Percentiles rank a stretch among this genome's conserved stretches.
These are phyloP conservation scores for Saccopteryx leptura DNA, from an alignment of 2,113 vertebrate species.

Conservation along the genomic window DNA sequence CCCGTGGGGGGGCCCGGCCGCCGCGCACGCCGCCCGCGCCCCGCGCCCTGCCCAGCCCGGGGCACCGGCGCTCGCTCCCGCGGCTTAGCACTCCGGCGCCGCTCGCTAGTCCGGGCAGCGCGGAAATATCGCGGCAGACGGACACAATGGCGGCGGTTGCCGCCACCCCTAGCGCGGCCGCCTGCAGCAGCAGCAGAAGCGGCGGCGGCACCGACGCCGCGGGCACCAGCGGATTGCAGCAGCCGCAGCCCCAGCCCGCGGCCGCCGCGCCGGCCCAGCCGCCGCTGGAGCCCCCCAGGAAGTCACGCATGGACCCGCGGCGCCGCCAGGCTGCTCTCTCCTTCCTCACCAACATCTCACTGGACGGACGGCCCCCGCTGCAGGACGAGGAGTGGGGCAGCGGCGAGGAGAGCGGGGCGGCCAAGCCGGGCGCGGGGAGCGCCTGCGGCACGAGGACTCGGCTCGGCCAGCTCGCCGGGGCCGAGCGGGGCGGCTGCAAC, in stretches of 20 bases:
- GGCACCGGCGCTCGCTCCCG: slow-evolving; percentile 72
- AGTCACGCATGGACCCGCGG: slow-evolving; percentile 94
- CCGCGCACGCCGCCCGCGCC: slow-evolving; percentile 73
- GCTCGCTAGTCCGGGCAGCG: slow-evolving; percentile 61
- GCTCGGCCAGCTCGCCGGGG: slow-evolving; percentile 69
- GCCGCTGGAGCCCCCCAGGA: slow-evolving; percentile 87
- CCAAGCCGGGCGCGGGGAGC: slow-evolving; percentile 68
- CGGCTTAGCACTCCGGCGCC: slow-evolving; percentile 69
- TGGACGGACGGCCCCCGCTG: slow-evolving; percentile 80
- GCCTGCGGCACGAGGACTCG: slow-evolving; percentile 72
- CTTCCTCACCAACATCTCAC: slow-evolving; percentile 97
- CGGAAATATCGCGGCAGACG: slow-evolving; percentile 79
- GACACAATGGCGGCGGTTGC: slow-evolving; percentile 92
- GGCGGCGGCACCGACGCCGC: slow-evolving; percentile 89
- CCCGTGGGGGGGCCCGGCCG: slow-evolving; percentile 76
- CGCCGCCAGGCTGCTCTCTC: slow-evolving; percentile 96
- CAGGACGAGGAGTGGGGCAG: slow-evolving; percentile 64
- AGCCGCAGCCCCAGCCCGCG: slow-evolving; percentile 84
- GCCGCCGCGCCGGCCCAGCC: slow-evolving; percentile 88
- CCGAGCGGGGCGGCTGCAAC: slow-evolving; percentile 55
- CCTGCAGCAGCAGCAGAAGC: slow-evolving; percentile 81
- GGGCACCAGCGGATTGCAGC: slow-evolving; percentile 64
- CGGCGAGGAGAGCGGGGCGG: slow-evolving; percentile 71
- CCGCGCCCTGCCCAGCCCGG: slow-evolving; percentile 77
- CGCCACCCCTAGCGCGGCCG: slow-evolving; percentile 83